Evolutionary conservation across 2,797 vertebrate species (phyloP), one percentile per base, ranked within the genome.

Genomic region (Gadopsis bispinosus): DNA sequence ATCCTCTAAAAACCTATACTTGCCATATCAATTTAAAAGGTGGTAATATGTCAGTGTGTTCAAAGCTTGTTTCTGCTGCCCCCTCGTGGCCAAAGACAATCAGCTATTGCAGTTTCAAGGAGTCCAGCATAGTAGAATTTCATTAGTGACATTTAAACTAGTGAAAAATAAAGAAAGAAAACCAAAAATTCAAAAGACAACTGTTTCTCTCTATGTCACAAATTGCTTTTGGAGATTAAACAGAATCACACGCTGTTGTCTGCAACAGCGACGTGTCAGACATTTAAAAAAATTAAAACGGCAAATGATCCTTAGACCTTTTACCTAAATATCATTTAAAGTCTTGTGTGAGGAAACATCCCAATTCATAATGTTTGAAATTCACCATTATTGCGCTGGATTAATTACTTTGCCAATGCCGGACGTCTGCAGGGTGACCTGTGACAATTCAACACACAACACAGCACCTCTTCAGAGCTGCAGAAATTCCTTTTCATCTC

Each of bases 401-500:
- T 93, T 89, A 95, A 96, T 96, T 94, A 94, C 94, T 93, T 91
- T 91, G 92, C 93, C 87, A 87, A 92, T 64, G 53, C 67, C 80
- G 77, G 89, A 81, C 73, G 77, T 84, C 89, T 83, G 87, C 87
- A 91, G 89, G 88, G 88, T 95, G 95, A 96, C 94, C 95, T 90
- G 89, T 87, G 92, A 88, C 92, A 94, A 93, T 93, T 88, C 89
- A 88, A 92, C 84, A 90, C 89, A 87, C 89, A 88, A 92, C 84
- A 90, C 89, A 87, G 93, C 90, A 93, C 83, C 81, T 91, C 84
- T 78, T 81, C 76, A 83, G 92, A 94, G 83, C 86, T 88, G 83
- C 81, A 93, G 91, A 88, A 96, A 96, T 96, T 96, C 92, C 95
- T 96, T 96, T 95, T 95, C 94, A 95, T 96, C 94, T 93, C 83